Base-by-base conservation (phyloP, 2,797 vertebrate species). In the Chloroceryle amazona region DNA sequence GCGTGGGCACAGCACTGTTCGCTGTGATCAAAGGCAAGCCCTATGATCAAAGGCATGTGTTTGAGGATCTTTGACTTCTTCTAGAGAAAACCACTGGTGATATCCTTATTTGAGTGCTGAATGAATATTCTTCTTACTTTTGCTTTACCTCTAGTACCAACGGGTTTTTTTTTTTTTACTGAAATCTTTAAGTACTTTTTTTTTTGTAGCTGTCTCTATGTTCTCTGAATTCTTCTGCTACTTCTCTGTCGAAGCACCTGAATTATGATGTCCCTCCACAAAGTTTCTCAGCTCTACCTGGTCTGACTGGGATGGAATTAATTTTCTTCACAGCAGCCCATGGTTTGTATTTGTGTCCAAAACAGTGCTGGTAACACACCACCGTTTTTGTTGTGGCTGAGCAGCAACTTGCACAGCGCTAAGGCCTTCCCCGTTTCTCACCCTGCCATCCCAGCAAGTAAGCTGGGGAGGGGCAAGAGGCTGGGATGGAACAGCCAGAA, bases 1-100 rank as follows among this genome's bases (percentile, higher is more conserved):
- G 57, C 2, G 0, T 1, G 4, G 83, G 57, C 86, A 84, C 61
- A 61, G 44, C 0, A 0, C 75, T 87, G 61, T 28, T 91, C 61
- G 44, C 57, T 63, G 39, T 28, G 52, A 75, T 67, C 76, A 95
- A 81, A 94, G 83, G 83, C 33, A 58, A 90, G 52, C n/a, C 39
- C 55, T 52, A 35, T 26, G 74, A 83, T 89, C 76, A 90, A 81
- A 92, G 42, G 7, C 39, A 22, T 2, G 13, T 49, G 47, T 65
- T 29, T 47, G 70, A 84, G 33, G 71, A 52, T 76, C 75, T 68
- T 89, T 68, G 62, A n/a, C 54, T 89, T 73, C 54, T 89, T 73
- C 82, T 39, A 42, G 67, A 82, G 67, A 47, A 89, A 70, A 81
- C 26, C 47, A 58, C 12, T 4, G 3, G 49, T 23, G 25, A 87